Percentiles rank a stretch among this genome's conserved stretches.
phyloP scores from a whole-genome alignment of 2,797 vertebrate genomes.

The Coregonus suidteri region DNA sequence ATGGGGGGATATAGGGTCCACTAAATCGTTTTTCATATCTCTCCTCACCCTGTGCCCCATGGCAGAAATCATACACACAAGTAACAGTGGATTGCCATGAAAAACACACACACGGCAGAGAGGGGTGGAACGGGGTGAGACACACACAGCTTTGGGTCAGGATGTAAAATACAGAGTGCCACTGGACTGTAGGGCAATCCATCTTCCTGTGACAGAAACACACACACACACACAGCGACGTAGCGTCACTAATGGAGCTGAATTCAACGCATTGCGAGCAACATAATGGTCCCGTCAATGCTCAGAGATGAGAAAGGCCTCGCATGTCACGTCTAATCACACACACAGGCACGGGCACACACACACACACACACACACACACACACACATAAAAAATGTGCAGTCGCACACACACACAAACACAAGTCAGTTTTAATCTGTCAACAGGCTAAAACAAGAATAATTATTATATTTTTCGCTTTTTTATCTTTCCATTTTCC shows the following conservation, averaged over 20 bases:
- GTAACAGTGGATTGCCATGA: background rate
- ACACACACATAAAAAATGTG: background rate
- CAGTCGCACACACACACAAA: background rate
- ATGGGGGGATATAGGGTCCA: background rate
- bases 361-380: background rate
- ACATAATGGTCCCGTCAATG: constrained; percentile 59
- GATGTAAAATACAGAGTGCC: constrained; percentile 48
- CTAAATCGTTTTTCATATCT: background rate
- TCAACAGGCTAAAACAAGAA: constrained; percentile 57
- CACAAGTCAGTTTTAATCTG: constrained; percentile 53
- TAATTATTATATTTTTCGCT: constrained; percentile 43
- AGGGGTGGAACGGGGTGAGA: background rate
- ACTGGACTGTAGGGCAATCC: constrained; percentile 58
- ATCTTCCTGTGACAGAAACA: constrained; percentile 67
- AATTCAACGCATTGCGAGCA: constrained; percentile 32
- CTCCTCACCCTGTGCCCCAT: background rate
- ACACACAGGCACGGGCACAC: constrained; percentile 40
- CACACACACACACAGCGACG: constrained; percentile 5
- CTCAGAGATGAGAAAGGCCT: constrained; percentile 54
- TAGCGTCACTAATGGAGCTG: constrained; percentile 65
- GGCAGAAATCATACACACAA: constrained; percentile 7
- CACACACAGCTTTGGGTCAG: constrained; percentile 40
- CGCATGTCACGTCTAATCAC: constrained; percentile 49
- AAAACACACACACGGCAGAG: constrained; percentile 9
- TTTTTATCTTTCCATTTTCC: constrained; percentile 24